Evolutionary conservation across 2,113 vertebrate genomes (phyloP), one percentile per base, ranked within the genome.

Genomic region (Myanophis thanlyinensis): DNA sequence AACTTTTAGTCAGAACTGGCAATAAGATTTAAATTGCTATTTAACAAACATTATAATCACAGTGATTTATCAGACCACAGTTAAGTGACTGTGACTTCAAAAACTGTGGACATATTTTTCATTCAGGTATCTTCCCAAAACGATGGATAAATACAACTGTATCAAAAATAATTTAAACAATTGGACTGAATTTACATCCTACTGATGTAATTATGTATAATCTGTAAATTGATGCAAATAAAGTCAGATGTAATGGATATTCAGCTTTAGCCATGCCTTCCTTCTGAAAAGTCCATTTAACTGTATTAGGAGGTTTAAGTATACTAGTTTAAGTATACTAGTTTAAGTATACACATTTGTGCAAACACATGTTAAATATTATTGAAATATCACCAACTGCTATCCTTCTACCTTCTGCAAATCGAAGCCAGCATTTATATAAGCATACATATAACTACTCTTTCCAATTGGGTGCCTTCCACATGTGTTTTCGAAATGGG

Each of bases 401-500:
- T 35, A 94, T 90, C 88, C 10, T 95, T 91, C 89, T 94, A 93
- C 93, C 95, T 96, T 73, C 87, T 85, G 91, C 92, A 73, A 96
- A 93, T 94, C 85, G 91, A 91, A 51, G 92, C 95, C 92, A 56
- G 23, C 92, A 95, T 93, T 54, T n/a, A n/a, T n/a, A n/a, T n/a
- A n/a, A n/a, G n/a, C n/a, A n/a, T n/a, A n/a, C n/a, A n/a, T 84
- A 93, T 94, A 92, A 88, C 91, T 88, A 88, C 35, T 18, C 18
- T 80, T 80, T 80, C 35, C n/a, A 80, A 73, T 2, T 13, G 35
- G 15, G n/a, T 40, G 35, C 67, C 15, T 80, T 80, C 67, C 67
- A 40, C 6, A 40, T 80, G 15, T 40, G 6, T 20, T 80, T 18
- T 80, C n/a, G 67, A 12, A 67, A 67, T n/a, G 59, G 6, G 67